Evolutionary conservation across 2,888 invertebrate species (phyloP).

Genomic region (Aporophyla nigra): DNA sequence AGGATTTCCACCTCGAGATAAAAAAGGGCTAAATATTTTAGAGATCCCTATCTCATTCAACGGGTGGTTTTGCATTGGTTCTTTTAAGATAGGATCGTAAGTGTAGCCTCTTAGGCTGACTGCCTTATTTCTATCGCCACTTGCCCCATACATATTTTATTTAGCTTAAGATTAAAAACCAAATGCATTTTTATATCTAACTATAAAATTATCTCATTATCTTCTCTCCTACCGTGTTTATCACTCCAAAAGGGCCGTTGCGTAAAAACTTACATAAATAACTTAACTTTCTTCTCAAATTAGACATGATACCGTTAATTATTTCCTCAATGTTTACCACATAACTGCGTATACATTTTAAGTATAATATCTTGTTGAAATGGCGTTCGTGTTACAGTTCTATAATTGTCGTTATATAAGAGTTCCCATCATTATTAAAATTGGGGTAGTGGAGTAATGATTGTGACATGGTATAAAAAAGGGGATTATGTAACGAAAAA

Average conservation of each 20-base stretch:
- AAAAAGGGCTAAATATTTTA: background rate
- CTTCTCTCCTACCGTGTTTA: background rate
- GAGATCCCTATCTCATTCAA: background rate
- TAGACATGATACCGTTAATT: conserved; percentile 38
- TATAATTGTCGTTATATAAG: conserved; percentile 46
- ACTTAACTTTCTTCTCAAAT: conserved; percentile 26
- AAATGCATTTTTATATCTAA: background rate
- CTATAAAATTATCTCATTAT: background rate
- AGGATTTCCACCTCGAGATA: too few relatives aligned
- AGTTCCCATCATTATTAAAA: conserved; percentile 52
- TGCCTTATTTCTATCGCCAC: background rate
- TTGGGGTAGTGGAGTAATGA: conserved; percentile 45
- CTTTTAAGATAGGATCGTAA: background rate
- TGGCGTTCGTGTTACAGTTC: conserved; percentile 23
- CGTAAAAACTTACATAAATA: conserved; percentile 17
- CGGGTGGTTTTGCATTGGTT: background rate
- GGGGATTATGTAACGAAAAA: conserved; percentile 20
- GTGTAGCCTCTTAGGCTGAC: background rate
- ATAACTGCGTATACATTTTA: conserved; percentile 24
- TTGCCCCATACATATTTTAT: background rate
- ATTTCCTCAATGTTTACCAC: conserved; percentile 48
- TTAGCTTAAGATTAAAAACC: background rate
- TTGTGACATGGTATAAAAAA: conserved; percentile 13
- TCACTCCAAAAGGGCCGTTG: background rate
- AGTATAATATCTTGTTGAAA: conserved; percentile 25